Percentiles rank a stretch among this genome's conserved stretches.
These are phyloP conservation scores for Nylanderia fulva DNA, from an alignment of 1,140 invertebrate genomes.

Conservation along the genomic window DNA sequence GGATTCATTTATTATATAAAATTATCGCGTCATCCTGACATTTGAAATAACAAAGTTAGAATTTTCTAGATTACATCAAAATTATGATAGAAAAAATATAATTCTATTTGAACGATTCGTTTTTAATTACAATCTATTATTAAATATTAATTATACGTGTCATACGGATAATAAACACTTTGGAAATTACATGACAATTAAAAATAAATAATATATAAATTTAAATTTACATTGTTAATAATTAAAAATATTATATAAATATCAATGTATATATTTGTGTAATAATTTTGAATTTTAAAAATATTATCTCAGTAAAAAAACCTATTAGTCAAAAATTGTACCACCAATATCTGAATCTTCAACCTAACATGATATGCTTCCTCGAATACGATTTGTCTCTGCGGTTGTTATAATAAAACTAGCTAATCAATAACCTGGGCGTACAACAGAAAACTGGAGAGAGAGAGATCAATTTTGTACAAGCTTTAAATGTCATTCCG, in stretches of 20 bases:
- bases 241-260: background rate
- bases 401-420: background rate
- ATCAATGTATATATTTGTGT: too few relatives aligned
- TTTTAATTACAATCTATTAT: background rate
- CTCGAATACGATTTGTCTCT: background rate
- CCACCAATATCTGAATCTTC: background rate
- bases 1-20: slow-evolving; percentile 18
- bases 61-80: slow-evolving; percentile 6
- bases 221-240: background rate
- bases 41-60: background rate
- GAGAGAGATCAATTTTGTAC: slow-evolving; percentile 5
- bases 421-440: background rate
- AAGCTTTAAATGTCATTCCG: slow-evolving; percentile 11
- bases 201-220: background rate
- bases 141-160: background rate
- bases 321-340: background rate
- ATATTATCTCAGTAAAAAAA: background rate
- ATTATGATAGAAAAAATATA: slow-evolving; percentile 10
- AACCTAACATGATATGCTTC: background rate
- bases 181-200: background rate
- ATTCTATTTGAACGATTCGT: background rate
- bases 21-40: background rate
- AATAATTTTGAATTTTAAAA: too few relatives aligned
- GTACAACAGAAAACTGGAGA: background rate
- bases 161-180: background rate